phyloP scores from a whole-genome alignment of 2,888 invertebrate species.

The Drosophila picticornis region DNA sequence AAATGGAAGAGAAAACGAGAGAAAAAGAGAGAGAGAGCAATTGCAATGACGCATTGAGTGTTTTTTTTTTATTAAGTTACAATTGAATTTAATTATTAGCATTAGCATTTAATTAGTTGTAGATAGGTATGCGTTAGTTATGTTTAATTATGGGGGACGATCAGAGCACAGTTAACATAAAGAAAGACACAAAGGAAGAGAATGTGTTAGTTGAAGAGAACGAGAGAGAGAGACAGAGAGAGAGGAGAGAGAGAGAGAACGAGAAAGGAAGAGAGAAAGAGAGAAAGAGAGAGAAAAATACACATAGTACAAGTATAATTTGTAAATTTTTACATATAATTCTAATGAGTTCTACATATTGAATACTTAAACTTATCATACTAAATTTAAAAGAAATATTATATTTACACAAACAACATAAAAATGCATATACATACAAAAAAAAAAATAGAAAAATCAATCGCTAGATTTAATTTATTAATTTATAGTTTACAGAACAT shows the following conservation, averaged over 20 bases:
- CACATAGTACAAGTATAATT: slow-evolving; percentile 84
- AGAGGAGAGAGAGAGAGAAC: slow-evolving; percentile 42
- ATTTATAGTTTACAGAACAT: neutral
- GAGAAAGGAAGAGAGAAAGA: slow-evolving; percentile 44
- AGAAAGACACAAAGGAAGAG: slow-evolving; percentile 40
- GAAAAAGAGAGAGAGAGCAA: slow-evolving; percentile 44
- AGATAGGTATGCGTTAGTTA: slow-evolving; percentile 27
- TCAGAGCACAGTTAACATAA: slow-evolving; percentile 59
- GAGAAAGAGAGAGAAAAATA: slow-evolving; percentile 67
- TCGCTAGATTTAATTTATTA: neutral
- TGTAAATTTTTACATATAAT: slow-evolving; percentile 71
- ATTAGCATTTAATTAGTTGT: slow-evolving; percentile 41
- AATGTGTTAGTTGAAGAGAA: slow-evolving; percentile 51
- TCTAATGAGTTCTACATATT: slow-evolving; percentile 8
- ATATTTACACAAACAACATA: neutral
- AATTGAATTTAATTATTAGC: slow-evolving; percentile 31
- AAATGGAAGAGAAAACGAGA: slow-evolving; percentile 40
- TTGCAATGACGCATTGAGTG: slow-evolving; percentile 63
- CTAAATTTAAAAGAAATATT: neutral
- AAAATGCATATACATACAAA: neutral
- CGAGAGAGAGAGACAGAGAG: slow-evolving; percentile 37
- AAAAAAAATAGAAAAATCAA: neutral
- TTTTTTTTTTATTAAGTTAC: slow-evolving; percentile 29
- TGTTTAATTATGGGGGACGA: slow-evolving; percentile 38
- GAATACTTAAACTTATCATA: slow-evolving; percentile 10